phyloP scores from a whole-genome alignment of 1,140 invertebrate genomes.

The Amyelois transitella region DNA sequence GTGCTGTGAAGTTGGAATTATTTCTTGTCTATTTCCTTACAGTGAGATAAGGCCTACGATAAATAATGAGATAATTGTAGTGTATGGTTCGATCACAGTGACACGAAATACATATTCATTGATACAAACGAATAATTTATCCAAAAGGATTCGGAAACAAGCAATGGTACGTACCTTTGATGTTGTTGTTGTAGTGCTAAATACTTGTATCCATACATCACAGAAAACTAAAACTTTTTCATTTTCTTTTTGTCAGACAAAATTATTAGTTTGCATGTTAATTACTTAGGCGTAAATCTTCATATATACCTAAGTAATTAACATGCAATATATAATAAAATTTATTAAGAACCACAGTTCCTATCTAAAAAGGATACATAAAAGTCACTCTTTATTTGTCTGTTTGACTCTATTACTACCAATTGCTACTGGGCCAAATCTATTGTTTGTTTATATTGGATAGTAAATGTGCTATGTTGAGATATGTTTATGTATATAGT shows the following conservation, averaged over 20 bases:
- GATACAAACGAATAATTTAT: too few relatives aligned
- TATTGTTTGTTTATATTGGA: not conserved
- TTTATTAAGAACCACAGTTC: too few relatives aligned
- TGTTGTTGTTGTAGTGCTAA: not conserved
- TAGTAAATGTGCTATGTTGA: not conserved
- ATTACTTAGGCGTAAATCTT: too few relatives aligned
- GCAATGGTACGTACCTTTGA: not conserved
- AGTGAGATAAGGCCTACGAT: constrained; percentile 34
- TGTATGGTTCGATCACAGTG: not conserved
- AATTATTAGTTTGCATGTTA: too few relatives aligned
- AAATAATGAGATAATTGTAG: constrained; percentile 55
- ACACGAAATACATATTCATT: not conserved
- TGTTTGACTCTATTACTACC: not conserved
- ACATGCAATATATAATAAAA: too few relatives aligned
- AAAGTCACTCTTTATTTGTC: not conserved
- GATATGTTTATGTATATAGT: not conserved
- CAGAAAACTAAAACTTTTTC: too few relatives aligned
- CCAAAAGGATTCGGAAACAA: too few relatives aligned
- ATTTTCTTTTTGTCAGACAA: too few relatives aligned
- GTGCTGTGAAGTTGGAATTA: constrained; percentile 8
- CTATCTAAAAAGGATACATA: too few relatives aligned
- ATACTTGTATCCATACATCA: too few relatives aligned
- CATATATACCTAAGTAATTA: too few relatives aligned
- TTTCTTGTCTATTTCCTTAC: constrained; percentile 52
- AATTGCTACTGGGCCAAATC: not conserved